These are phyloP conservation scores for Eurosta solidaginis DNA, from an alignment of 1,140 invertebrate genomes.

Conservation along the genomic window DNA sequence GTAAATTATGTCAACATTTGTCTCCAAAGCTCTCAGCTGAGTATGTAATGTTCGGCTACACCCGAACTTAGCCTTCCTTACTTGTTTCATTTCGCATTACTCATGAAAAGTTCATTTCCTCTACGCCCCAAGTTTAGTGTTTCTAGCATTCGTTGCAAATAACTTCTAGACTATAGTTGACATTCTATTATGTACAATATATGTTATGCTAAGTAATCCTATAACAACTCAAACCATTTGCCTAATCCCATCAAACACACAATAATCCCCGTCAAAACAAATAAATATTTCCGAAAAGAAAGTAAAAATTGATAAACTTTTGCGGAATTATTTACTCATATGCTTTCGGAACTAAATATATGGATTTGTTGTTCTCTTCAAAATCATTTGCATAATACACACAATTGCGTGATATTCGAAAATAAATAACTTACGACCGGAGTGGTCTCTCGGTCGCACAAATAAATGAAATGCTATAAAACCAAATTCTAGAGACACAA, in stretches of 20 bases:
- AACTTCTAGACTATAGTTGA: neutral
- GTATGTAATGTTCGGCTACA: too few relatives aligned
- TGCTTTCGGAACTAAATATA: too few relatives aligned
- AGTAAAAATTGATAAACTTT: neutral
- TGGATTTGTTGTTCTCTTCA: neutral
- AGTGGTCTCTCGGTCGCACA: too few relatives aligned
- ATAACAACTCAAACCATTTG: neutral
- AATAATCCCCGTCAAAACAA: neutral
- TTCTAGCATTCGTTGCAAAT: too few relatives aligned
- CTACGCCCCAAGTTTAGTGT: too few relatives aligned
- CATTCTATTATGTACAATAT: neutral
- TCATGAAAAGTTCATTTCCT: too few relatives aligned
- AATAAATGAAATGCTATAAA: neutral
- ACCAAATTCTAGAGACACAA: neutral
- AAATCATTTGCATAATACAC: slow-evolving; percentile 1
- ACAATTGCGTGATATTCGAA: slow-evolving; percentile 21
- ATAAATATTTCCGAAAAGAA: neutral
- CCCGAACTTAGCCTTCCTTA: too few relatives aligned
- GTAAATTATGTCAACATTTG: too few relatives aligned
- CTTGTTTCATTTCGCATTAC: too few relatives aligned
- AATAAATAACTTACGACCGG: slow-evolving; percentile 5
- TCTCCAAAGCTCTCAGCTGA: too few relatives aligned
- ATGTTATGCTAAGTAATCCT: neutral
- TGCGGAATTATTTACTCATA: neutral
- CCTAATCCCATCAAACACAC: neutral